Evolutionary conservation across 2,113 vertebrate species (phyloP).

Genomic region (Coryphaenoides rupestris): DNA sequence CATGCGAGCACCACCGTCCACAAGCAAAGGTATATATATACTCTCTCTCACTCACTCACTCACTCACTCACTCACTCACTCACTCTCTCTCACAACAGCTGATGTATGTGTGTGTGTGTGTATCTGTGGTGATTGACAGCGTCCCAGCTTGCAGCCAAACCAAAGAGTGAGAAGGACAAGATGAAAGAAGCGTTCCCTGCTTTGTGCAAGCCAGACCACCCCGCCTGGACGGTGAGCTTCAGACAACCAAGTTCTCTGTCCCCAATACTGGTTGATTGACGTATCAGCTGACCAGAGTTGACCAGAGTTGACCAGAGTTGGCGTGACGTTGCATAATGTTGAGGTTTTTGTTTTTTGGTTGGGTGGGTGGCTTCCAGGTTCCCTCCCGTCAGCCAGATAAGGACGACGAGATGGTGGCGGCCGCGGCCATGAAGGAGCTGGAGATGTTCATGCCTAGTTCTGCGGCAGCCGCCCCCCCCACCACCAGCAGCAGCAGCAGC

Average conservation of each 20-base stretch:
- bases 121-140: constrained; percentile 2
- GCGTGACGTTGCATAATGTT: no score
- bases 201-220: constrained; percentile 85
- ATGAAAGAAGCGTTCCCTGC: constrained; percentile 87
- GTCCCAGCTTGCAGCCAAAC: constrained; percentile 61
- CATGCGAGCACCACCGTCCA: constrained; percentile 79
- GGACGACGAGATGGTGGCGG: constrained; percentile 85
- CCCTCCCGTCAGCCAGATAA: constrained; percentile 61
- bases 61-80: background rate
- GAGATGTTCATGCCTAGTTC: constrained; percentile 36
- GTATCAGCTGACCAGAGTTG: no score
- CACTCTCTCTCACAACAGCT: background rate
- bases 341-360: no score
- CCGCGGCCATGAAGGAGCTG: constrained; percentile 82
- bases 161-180: constrained; percentile 80
- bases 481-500: constrained; percentile 9
- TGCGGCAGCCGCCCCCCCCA: no score
- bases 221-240: constrained; percentile 71
- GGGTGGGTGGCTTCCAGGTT: constrained; percentile 30
- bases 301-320: no score
- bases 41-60: no score
- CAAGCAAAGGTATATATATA: constrained; percentile 72
- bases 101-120: background rate
- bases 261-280: no score
- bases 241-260: no score